Percentiles rank a stretch among this genome's conserved stretches.
Conservation (phyloP, 2,888 invertebrate genomes). For the Xylota sylvarum region DNA sequence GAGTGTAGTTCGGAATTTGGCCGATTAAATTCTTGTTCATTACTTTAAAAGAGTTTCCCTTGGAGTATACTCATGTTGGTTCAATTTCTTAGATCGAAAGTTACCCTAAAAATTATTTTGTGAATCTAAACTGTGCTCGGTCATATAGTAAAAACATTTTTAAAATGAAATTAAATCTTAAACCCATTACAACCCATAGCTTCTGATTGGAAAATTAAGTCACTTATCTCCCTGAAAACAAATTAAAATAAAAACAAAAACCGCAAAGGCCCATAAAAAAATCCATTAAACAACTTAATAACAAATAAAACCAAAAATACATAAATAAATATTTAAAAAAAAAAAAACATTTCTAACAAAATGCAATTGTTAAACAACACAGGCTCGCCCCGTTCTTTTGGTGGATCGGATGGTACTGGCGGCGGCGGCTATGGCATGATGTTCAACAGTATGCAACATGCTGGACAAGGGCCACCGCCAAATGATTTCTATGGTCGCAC, state of each 20-base stretch:
- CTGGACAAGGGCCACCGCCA: conserved; percentile 81
- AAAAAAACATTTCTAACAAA: conserved; percentile 75
- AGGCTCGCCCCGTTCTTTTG: conserved; percentile 85
- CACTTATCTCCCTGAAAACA: conserved; percentile 14
- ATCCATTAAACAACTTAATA: conserved; percentile 34
- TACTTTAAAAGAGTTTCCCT: too few relatives aligned
- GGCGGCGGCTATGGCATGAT: conserved; percentile 81
- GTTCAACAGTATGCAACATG: conserved; percentile 82
- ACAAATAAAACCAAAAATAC: conserved; percentile 25
- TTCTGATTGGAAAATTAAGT: conserved; percentile 48
- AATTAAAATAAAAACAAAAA: conserved; percentile 40
- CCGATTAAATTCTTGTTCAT: too few relatives aligned
- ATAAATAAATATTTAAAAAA: conserved; percentile 64
- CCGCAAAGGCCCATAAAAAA: conserved; percentile 39
- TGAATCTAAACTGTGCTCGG: conserved; percentile 46
- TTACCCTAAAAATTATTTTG: too few relatives aligned
- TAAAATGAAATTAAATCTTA: not conserved
- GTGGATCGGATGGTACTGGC: conserved; percentile 82
- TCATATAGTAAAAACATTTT: not conserved
- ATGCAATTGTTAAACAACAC: conserved; percentile 81
- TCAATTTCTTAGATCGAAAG: too few relatives aligned
- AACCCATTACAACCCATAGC: conserved; percentile 5
- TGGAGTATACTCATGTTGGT: too few relatives aligned
- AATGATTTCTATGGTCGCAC: conserved; percentile 84
- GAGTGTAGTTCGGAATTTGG: too few relatives aligned